Conservation (phyloP, 2,888 invertebrate genomes). For the Rapana venosa region DNA sequence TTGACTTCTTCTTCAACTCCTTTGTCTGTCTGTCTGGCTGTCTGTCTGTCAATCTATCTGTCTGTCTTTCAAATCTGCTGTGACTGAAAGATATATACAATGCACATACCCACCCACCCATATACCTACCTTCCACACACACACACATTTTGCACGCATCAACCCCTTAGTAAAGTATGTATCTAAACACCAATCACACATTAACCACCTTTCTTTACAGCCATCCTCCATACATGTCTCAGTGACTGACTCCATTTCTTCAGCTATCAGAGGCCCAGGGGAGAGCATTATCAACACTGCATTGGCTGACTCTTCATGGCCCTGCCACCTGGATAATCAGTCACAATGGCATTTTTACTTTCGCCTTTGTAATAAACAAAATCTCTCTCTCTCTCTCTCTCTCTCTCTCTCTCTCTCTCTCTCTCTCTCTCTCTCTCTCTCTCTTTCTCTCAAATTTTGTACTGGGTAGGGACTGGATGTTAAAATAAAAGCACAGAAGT, state of each 20-base stretch:
- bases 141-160: no score
- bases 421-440: no score
- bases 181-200: neutral
- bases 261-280: neutral
- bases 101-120: neutral
- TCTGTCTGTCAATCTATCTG: neutral
- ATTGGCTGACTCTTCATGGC: neutral
- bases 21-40: neutral
- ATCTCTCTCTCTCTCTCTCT: neutral
- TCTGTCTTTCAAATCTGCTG: neutral
- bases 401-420: no score
- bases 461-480: no score
- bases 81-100: no score
- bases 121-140: no score
- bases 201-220: neutral
- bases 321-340: constrained; percentile 9
- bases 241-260: neutral
- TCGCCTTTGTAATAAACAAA: neutral
- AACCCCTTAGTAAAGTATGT: neutral
- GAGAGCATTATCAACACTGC: neutral
- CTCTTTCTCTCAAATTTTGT: no score
- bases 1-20: no score
- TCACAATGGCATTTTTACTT: neutral
- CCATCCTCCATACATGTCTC: neutral
- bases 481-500: no score